Base-by-base conservation (phyloP, 2,888 invertebrate species). In the Mantis religiosa region DNA sequence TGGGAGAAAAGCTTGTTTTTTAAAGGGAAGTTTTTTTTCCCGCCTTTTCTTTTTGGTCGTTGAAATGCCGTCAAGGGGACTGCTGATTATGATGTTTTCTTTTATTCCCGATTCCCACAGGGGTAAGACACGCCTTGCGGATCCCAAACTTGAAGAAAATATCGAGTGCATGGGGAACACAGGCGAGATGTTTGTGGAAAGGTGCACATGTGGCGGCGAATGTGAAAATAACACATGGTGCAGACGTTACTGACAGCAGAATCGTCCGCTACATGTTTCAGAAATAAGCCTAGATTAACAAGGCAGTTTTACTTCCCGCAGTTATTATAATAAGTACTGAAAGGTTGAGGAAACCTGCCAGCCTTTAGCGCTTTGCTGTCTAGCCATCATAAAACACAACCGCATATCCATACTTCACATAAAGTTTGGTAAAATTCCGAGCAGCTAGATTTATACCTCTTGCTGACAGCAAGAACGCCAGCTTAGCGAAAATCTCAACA, bases 1-100 rank as follows among this genome's bases (percentile, higher is more conserved):
- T 87, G 87, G n/a, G n/a, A 82, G 82, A n/a, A 82, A 82, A 87
- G 87, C 87, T 34, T 87, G 41, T 34, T 86, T 85, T 82, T 82
- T 82, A 82, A 87, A 82, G 87, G 87, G 82, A 8, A 30, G 83
- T 7, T 3, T 54, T 71, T 71, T 71, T 71, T 71, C 30, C 25
- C 30, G 25, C 82, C 15, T 87, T 47, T 87, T 82, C 30, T 27
- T 41, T 82, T 82, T 25, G 9, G 82, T 25, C n/a, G 20, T 82
- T 14, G 20, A 25, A 87, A 87, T 9, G 20, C 28, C 27, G 28
- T n/a, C 82, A 30, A n/a, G 28, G n/a, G 87, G 47, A 86, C 30
- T 87, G 82, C 25, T 87, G 87, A 87, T 81, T 87, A 81, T 87
- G 82, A 30, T 87, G 82, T 30, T 82, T 87, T 28, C 28, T 27